Base-by-base conservation (phyloP, 1,140 invertebrate species). In the Gryon sp. region DNA sequence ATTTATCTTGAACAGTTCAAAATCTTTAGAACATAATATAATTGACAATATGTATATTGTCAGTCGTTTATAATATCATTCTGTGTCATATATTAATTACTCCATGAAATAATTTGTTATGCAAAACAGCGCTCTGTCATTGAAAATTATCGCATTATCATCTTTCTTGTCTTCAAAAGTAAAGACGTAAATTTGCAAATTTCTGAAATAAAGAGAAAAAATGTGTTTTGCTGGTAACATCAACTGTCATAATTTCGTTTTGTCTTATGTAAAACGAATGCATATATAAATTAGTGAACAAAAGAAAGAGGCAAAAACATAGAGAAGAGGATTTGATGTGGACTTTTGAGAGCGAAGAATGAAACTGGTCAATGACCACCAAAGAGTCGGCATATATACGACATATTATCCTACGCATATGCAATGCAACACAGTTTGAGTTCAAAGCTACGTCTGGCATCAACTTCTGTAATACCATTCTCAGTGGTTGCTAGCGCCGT, bases 371-470 rank as follows among this genome's bases (percentile, higher is more conserved):
- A 65, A 43, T 65, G 70, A 74, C 70, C 60, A 55, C 55, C 70
- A 65, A 59, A 65, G 53, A 20, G 40, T 36, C 40, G 18, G 50
- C 11, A 43, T 53, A 34, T 60, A 57, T 46, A 63, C 28, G 40
- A 65, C 60, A 40, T 22, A 74, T 70, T 59, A 69, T 73, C 50
- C 69, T 62, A 73, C 69, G 59, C 59, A 59, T 63, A 65, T 65
- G 69, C 36, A 66, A 52, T 43, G 30, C 43, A 59, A 40, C 59
- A 32, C 34, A 28, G 43, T 38, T 52, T 32, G 70, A 65, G 70
- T 66, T 66, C 70, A 74, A 66, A 74, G 62, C 53, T 50, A 45
- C 53, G 60, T 43, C 53, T 74, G 41, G 45, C 70, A 66, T 60
- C 34, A 59, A 65, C 70, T 74, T 60, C 36, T 30, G 53, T 60